phyloP scores from a whole-genome alignment of 2,797 vertebrate species.

The Tamandua tetradactyla region DNA sequence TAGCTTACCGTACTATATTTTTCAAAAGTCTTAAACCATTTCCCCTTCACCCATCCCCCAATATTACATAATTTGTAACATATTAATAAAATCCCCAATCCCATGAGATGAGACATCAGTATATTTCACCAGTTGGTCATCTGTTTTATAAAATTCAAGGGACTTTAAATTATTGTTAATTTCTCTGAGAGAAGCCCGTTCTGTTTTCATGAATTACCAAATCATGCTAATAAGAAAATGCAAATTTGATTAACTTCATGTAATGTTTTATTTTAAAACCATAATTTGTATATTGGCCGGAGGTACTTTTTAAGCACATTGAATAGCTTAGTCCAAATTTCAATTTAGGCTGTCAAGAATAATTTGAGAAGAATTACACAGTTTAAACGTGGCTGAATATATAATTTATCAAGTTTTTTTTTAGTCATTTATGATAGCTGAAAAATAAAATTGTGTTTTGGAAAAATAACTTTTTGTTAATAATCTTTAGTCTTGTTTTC shows the following conservation, averaged over 20 bases:
- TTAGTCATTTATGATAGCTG: neutral
- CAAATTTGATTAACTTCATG: slow-evolving; percentile 46
- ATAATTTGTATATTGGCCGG: neutral
- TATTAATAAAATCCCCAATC: slow-evolving; percentile 47
- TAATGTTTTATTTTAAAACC: slow-evolving; percentile 44
- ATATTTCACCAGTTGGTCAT: slow-evolving; percentile 32
- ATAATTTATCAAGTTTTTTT: slow-evolving; percentile 33
- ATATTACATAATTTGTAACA: slow-evolving; percentile 37
- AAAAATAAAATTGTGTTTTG: slow-evolving; percentile 44
- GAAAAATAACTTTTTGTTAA: slow-evolving; percentile 43
- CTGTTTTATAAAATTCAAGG: slow-evolving; percentile 48
- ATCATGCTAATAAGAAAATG: slow-evolving; percentile 46
- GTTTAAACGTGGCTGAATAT: slow-evolving; percentile 33
- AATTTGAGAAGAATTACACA: slow-evolving; percentile 51
- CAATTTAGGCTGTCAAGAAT: slow-evolving; percentile 43
- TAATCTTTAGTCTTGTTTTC: slow-evolving; percentile 55
- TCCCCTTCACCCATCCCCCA: neutral
- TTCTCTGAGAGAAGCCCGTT: slow-evolving; percentile 38
- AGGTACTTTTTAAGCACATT: slow-evolving; percentile 40
- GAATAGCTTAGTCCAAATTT: slow-evolving; percentile 40
- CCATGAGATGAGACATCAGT: slow-evolving; percentile 12
- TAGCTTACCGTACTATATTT: slow-evolving; percentile 25
- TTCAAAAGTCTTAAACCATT: slow-evolving; percentile 35
- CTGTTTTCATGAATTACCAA: slow-evolving; percentile 31
- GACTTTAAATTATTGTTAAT: slow-evolving; percentile 46